Evolutionary conservation across 2,113 vertebrate species (phyloP).

Genomic region (Ammodytes marinus): DNA sequence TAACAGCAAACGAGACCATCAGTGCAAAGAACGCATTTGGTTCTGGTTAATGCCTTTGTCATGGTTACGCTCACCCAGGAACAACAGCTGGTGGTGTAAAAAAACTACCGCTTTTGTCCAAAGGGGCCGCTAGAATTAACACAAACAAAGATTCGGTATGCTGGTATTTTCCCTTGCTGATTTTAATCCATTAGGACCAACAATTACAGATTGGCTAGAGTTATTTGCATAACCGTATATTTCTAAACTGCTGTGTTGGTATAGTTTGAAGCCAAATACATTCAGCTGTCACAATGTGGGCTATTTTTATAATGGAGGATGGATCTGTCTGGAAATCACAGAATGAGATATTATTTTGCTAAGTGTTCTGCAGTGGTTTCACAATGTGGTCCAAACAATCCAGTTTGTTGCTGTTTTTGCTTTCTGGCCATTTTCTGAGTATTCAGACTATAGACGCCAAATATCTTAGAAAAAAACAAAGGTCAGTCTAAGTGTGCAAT

Average conservation of each 20-base stretch:
- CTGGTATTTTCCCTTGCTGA: background rate
- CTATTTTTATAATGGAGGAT: background rate
- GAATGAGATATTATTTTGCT: background rate
- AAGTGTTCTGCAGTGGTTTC: background rate
- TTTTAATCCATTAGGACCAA: constrained; percentile 3
- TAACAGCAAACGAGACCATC: too few relatives aligned
- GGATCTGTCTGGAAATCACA: background rate
- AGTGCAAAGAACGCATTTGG: too few relatives aligned
- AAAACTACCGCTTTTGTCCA: too few relatives aligned
- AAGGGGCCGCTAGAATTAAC: too few relatives aligned
- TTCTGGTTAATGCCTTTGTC: too few relatives aligned
- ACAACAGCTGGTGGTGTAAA: too few relatives aligned
- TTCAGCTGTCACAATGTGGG: background rate
- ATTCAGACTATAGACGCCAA: background rate
- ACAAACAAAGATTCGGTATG: background rate
- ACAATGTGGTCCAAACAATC: background rate
- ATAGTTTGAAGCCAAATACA: background rate
- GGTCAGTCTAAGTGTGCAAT: background rate
- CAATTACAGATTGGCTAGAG: background rate
- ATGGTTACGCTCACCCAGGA: too few relatives aligned
- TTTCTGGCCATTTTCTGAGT: too few relatives aligned
- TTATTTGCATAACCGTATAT: background rate
- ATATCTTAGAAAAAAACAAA: background rate
- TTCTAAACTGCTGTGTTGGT: background rate
- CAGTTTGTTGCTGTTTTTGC: background rate